Evolutionary conservation across 1,140 invertebrate genomes (phyloP).

Genomic region (Cydia splendana): DNA sequence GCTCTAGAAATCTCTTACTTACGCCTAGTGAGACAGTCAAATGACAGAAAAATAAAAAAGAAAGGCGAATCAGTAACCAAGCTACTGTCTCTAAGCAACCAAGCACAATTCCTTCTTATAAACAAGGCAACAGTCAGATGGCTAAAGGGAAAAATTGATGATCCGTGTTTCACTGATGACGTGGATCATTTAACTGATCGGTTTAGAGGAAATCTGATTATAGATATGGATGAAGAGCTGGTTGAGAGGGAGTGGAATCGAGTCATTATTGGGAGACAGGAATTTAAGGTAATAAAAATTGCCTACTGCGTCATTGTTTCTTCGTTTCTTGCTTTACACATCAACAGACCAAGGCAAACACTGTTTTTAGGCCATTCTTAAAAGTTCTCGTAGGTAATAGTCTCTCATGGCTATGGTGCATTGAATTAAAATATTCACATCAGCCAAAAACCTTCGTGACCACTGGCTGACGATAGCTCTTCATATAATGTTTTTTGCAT

Average conservation of each 20-base stretch:
- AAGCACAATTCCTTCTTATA: conserved; percentile 93
- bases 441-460: no score
- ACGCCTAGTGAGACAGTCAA: conserved; percentile 84
- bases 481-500: no score
- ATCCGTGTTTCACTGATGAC: conserved; percentile 76
- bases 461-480: no score
- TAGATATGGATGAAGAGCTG: conserved; percentile 83
- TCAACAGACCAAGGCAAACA: no score
- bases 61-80: conserved; percentile 58
- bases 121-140: conserved; percentile 88
- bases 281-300: conserved; percentile 79
- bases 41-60: conserved; percentile 60
- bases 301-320: no score
- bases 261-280: conserved; percentile 84
- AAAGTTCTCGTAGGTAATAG: no score
- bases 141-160: conserved; percentile 82
- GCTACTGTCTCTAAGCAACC: conserved; percentile 88
- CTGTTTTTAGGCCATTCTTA: no score
- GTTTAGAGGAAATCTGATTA: conserved; percentile 86
- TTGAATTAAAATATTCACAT: no score
- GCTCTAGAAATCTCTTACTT: conserved; percentile 84
- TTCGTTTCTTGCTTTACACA: no score
- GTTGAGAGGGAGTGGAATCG: conserved; percentile 88
- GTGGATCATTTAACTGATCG: conserved; percentile 81
- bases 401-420: no score